These are phyloP conservation scores for Etheostoma cragini DNA, from an alignment of 2,113 vertebrate genomes.

Conservation along the genomic window DNA sequence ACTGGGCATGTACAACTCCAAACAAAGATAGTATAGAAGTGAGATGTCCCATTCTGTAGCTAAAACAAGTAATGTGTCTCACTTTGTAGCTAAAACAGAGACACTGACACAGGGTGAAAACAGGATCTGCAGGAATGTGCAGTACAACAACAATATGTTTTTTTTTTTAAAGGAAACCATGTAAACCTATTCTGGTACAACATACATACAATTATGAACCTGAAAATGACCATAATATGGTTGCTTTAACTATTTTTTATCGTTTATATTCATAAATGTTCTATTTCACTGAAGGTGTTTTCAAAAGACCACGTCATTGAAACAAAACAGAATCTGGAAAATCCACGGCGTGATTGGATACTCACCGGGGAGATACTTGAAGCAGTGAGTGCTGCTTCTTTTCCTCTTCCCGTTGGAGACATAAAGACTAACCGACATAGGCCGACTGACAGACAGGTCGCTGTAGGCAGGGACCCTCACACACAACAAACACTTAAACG, in stretches of 20 bases:
- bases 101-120: too few species aligned
- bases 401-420: constrained; percentile 93
- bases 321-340: background rate
- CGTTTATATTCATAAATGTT: background rate
- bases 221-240: too few species aligned
- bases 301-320: background rate
- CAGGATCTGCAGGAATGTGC: too few species aligned
- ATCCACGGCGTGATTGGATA: background rate
- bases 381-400: constrained; percentile 90
- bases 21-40: too few species aligned
- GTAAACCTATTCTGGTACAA: too few species aligned
- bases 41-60: too few species aligned
- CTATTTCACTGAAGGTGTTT: background rate
- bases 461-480: constrained; percentile 89
- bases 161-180: too few species aligned
- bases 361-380: constrained; percentile 92
- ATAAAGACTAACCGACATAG: constrained; percentile 89
- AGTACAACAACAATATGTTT: too few species aligned
- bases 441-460: constrained; percentile 86
- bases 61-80: too few species aligned
- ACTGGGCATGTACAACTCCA: too few species aligned
- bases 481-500: constrained; percentile 84
- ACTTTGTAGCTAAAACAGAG: too few species aligned
- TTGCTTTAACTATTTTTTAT: background rate
- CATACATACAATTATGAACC: too few species aligned